A percentile compares a stretch with the other conserved stretches of the same genome.
Evolutionary conservation across 2,797 vertebrate species (phyloP).

Genomic region (Gorsachius magnificus): DNA sequence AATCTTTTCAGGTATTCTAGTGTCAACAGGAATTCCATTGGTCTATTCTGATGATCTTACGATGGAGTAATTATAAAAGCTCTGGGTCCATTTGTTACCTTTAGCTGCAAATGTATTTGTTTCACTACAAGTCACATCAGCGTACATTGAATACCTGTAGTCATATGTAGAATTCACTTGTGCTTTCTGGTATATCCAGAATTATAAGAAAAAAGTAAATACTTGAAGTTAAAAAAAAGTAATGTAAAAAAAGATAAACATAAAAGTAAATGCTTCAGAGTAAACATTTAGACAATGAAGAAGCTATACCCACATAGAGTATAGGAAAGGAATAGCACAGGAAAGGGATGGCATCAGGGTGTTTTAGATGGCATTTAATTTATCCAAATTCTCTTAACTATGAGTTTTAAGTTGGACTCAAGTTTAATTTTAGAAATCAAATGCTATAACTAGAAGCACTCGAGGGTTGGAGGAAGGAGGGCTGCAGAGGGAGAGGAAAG

Average conservation of each 20-base stretch:
- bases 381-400: background rate
- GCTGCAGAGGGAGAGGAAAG: background rate
- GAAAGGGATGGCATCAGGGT: background rate
- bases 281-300: background rate
- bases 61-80: background rate
- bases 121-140: background rate
- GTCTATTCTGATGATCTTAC: background rate
- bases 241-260: background rate
- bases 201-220: background rate
- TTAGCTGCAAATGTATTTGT: background rate
- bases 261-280: background rate
- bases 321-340: background rate
- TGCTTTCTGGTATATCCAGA: background rate
- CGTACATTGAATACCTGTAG: background rate
- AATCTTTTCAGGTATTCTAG: background rate
- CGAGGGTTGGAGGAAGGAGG: background rate
- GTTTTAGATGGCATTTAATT: background rate
- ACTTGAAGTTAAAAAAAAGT: background rate
- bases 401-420: background rate
- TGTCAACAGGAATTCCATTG: background rate
- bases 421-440: constrained; percentile 35
- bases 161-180: background rate
- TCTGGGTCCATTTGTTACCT: background rate
- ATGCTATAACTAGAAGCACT: constrained; percentile 32
- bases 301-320: background rate